Evolutionary conservation across 2,888 invertebrate genomes (phyloP), one percentile per base, ranked within the genome.

Genomic region (Parnassius mnemosyne): DNA sequence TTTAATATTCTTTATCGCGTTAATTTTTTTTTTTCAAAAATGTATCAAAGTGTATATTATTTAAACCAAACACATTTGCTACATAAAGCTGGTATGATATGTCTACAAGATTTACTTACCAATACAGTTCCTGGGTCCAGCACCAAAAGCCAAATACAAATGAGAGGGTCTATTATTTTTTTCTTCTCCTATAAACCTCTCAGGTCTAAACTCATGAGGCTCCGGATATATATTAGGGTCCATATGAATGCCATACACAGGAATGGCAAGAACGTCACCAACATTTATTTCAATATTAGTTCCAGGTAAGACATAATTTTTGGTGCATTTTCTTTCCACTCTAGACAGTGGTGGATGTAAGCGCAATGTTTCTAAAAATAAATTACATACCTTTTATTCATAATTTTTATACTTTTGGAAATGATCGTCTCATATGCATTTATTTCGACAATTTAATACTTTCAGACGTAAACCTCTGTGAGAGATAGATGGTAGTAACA

Each of bases 161-260:
- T 90, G 89, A 0, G 92, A 84, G 1, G 91, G 84, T 62, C 93
- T 84, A 11, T 88, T 83, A 34, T 80, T 79, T 71, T 89, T 93
- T 68, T 92, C 92, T 13, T 93, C 92, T 0, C 87, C 85, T 68
- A 87, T 85, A 71, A 94, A 94, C 63, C 94, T 80, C 65, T 93
- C 93, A 0, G 93, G 92, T 52, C 83, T 84, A 69, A 93, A 93
- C 46, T 82, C 79, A 1, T 90, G 76, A 0, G 94, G 94, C 34
- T 93, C 86, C 0, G 93, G 92, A 68, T 92, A 94, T 67, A 87
- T 83, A 12, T 92, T 79, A 0, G 92, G 87, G 71, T 94, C 93
- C 77, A 87, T 89, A 60, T 94, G 93, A 9, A 94, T 76, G 1
- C 89, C 93, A 61, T 85, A 82, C 2, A 92, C 73, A 0, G 93